Evolutionary conservation across 2,113 vertebrate genomes (phyloP).

Genomic region (Apodemus sylvaticus): DNA sequence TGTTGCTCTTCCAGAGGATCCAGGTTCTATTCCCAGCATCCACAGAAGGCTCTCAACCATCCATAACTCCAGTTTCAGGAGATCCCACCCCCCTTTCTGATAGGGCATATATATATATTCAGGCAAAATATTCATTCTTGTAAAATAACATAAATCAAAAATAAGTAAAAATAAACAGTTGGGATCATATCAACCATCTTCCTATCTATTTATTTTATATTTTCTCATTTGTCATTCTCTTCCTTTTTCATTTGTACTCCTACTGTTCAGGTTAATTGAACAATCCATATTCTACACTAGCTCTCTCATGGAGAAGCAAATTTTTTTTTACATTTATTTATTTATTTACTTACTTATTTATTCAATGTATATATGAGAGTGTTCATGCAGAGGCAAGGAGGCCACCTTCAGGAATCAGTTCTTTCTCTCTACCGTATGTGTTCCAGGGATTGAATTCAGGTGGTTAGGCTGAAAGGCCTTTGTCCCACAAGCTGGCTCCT

Average conservation of each 20-base stretch:
- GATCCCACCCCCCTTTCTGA: too few species aligned
- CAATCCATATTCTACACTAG: slow-evolving; percentile 31
- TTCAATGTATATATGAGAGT: background rate
- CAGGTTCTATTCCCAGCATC: too few species aligned
- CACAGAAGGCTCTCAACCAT: too few species aligned
- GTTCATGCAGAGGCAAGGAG: background rate
- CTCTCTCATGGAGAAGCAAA: background rate
- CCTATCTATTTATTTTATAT: background rate
- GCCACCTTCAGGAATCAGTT: background rate
- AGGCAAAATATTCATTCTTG: too few species aligned
- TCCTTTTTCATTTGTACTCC: background rate
- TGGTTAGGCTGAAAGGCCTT: too few species aligned
- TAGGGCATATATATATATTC: too few species aligned
- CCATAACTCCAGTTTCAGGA: too few species aligned
- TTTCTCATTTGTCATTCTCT: slow-evolving; percentile 15
- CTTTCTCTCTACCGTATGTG: background rate
- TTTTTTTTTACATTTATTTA: background rate
- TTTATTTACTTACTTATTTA: background rate
- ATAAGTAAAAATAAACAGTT: background rate
- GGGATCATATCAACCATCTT: slow-evolving; percentile 17
- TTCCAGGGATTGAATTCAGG: background rate
- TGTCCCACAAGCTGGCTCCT: background rate
- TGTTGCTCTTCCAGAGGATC: too few species aligned
- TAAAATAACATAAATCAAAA: too few species aligned
- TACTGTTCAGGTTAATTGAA: slow-evolving; percentile 2